A percentile compares a stretch with the other conserved stretches of the same genome.
Conservation (phyloP, 2,113 vertebrate species). For the Lophochroa leadbeateri region DNA sequence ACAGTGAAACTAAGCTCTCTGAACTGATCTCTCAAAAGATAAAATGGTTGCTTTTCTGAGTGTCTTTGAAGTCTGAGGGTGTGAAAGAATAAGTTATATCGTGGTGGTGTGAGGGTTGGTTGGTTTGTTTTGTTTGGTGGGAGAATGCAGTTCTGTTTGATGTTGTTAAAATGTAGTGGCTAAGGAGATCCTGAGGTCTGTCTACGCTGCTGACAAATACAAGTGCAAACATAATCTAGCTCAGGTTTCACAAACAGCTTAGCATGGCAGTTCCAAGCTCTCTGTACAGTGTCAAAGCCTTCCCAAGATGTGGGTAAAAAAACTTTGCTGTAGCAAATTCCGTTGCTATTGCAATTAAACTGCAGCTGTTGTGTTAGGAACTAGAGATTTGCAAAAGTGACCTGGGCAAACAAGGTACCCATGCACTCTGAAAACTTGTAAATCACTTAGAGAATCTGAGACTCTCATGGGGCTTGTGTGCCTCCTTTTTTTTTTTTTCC, state of each 20-base stretch:
- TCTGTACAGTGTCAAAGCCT: not conserved
- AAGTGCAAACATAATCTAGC: not conserved
- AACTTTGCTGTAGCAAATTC: not conserved
- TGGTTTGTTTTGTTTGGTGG: not conserved
- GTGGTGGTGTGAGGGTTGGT: not conserved
- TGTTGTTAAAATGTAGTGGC: not conserved
- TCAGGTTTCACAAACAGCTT: not conserved
- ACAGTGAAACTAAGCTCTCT: not conserved
- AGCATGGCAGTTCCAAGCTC: not conserved
- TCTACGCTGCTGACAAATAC: not conserved
- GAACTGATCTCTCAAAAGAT: not conserved
- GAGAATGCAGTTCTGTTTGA: not conserved
- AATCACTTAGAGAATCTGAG: not conserved
- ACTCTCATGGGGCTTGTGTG: not conserved
- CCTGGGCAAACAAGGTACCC: not conserved
- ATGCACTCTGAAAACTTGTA: not conserved
- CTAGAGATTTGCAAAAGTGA: not conserved
- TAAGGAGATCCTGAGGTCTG: not conserved
- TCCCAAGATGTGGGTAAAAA: not conserved
- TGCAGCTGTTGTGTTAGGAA: not conserved
- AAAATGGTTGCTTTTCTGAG: not conserved
- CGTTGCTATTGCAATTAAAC: not conserved
- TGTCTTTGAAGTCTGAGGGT: not conserved
- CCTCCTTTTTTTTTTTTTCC: not conserved
- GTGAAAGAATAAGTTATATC: not conserved